Evolutionary conservation across 2,888 invertebrate genomes (phyloP).

Genomic region (Dryadula phaetusa): DNA sequence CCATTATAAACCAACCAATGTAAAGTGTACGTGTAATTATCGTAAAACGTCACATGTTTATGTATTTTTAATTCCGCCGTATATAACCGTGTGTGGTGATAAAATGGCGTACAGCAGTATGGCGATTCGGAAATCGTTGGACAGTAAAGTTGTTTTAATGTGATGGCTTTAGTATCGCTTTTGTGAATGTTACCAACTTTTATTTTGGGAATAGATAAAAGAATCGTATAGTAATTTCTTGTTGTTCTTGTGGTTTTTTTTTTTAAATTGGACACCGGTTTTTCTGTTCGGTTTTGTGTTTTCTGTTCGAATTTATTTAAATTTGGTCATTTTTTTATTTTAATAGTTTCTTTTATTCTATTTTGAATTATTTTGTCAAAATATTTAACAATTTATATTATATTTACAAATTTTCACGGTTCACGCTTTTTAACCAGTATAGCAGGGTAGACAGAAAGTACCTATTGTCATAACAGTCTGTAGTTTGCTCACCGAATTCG

Average conservation of each 20-base stretch:
- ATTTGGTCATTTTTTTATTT: background rate
- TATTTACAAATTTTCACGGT: no score
- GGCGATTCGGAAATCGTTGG: constrained; percentile 69
- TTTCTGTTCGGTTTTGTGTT: background rate
- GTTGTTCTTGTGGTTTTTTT: constrained; percentile 13
- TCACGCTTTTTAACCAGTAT: no score
- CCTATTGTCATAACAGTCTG: no score
- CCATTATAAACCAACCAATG: constrained; percentile 72
- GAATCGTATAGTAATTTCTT: constrained; percentile 9
- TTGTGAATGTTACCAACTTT: constrained; percentile 41
- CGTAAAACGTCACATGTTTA: constrained; percentile 81
- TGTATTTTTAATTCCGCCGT: constrained; percentile 82
- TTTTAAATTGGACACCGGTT: background rate
- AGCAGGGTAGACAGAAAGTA: no score
- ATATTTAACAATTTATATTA: no score
- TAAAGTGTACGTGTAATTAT: constrained; percentile 75
- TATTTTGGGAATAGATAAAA: constrained; percentile 26
- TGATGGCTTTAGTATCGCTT: constrained; percentile 53
- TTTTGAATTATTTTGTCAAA: no score
- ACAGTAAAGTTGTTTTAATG: constrained; percentile 76
- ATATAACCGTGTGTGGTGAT: constrained; percentile 65
- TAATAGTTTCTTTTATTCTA: no score
- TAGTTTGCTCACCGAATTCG: no score
- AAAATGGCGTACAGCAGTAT: constrained; percentile 62
- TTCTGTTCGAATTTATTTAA: background rate